Evolutionary conservation across 2,888 invertebrate genomes (phyloP).

Genomic region (Drosophila phalerata): DNA sequence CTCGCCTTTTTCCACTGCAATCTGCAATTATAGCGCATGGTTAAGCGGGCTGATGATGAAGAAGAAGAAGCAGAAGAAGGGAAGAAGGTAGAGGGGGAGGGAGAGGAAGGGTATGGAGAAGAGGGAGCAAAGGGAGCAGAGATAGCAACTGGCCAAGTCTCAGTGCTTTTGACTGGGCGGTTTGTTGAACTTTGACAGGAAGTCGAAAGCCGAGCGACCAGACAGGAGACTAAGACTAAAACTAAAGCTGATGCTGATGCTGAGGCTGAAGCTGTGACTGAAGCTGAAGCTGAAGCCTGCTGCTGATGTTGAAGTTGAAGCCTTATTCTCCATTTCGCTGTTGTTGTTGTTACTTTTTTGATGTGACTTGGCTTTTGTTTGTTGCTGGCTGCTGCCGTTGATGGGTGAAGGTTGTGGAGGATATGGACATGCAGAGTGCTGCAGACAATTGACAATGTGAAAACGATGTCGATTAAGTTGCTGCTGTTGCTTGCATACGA

Average conservation of each 20-base stretch:
- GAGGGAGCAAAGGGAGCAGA: neutral
- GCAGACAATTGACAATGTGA: slow-evolving; percentile 78
- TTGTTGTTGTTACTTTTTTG: slow-evolving; percentile 32
- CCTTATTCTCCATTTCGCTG: slow-evolving; percentile 35
- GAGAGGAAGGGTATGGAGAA: too few relatives aligned
- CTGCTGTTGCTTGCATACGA: slow-evolving; percentile 72
- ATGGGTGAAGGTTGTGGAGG: slow-evolving; percentile 73
- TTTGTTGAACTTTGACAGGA: slow-evolving; percentile 80
- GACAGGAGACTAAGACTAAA: slow-evolving; percentile 64
- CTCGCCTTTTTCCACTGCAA: slow-evolving; percentile 79
- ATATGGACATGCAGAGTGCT: slow-evolving; percentile 78
- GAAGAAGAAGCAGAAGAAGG: neutral
- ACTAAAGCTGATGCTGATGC: slow-evolving; percentile 39
- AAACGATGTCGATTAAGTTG: slow-evolving; percentile 79
- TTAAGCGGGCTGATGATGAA: slow-evolving; percentile 19
- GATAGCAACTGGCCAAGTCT: slow-evolving; percentile 40
- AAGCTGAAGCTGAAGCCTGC: slow-evolving; percentile 26
- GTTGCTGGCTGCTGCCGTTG: slow-evolving; percentile 63
- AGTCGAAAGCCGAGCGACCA: slow-evolving; percentile 61
- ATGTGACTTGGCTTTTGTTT: slow-evolving; percentile 64
- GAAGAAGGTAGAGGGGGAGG: neutral
- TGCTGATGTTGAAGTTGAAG: slow-evolving; percentile 58
- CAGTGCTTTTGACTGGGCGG: slow-evolving; percentile 71
- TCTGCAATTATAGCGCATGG: slow-evolving; percentile 75
- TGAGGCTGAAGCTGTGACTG: slow-evolving; percentile 9